Evolutionary conservation across 2,888 invertebrate genomes (phyloP).

Genomic region (Platycheirus albimanus): DNA sequence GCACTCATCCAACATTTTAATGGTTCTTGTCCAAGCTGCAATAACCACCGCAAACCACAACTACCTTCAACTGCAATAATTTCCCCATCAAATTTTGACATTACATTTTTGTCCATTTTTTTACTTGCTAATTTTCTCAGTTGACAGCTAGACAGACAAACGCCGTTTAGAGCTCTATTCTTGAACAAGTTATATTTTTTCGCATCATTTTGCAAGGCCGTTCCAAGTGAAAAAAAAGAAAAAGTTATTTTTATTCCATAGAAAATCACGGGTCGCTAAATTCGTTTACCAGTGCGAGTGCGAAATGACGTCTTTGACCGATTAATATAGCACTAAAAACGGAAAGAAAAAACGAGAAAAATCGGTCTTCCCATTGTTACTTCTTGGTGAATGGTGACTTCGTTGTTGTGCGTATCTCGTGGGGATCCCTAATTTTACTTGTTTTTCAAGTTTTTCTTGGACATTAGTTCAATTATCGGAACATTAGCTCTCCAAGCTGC

Average conservation of each 20-base stretch:
- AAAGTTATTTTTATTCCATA: conserved; percentile 54
- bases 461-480: conserved; percentile 38
- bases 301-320: conserved; percentile 24
- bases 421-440: not conserved
- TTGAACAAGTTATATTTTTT: conserved; percentile 35
- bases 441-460: conserved; percentile 3
- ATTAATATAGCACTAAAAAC: conserved; percentile 11
- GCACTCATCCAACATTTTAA: not conserved
- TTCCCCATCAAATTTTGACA: not conserved
- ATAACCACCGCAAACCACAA: not conserved
- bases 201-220: conserved; percentile 65
- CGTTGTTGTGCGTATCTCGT: conserved; percentile 10
- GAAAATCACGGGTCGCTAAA: conserved; percentile 3
- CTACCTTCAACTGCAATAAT: conserved; percentile 48
- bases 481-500: conserved; percentile 32
- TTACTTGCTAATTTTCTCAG: conserved; percentile 50
- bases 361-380: conserved; percentile 29
- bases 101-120: conserved; percentile 22
- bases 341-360: not conserved
- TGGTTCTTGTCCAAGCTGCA: conserved; percentile 31
- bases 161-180: conserved; percentile 50
- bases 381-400: not conserved
- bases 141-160: conserved; percentile 66
- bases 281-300: not conserved
- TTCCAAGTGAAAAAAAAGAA: conserved; percentile 49